Base-by-base conservation (phyloP, 2,888 invertebrate genomes). In the Nemotelus nigrinus region DNA sequence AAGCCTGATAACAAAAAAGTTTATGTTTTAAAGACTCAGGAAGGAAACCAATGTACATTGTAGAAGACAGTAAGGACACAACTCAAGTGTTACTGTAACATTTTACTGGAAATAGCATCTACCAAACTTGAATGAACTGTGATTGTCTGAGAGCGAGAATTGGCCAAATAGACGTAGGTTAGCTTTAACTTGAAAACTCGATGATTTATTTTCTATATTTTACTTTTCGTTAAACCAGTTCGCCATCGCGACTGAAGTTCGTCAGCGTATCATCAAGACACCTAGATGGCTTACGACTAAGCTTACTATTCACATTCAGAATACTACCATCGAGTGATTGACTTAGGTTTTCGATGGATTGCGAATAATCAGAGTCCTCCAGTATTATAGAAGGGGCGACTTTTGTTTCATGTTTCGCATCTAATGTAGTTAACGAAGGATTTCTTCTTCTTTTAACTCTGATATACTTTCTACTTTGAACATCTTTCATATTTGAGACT, bases 171-270 rank as follows among this genome's bases (percentile, higher is more conserved):
- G 25, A 25, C 25, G 25, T 25, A 25, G 25, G 25, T 25, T 25
- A 25, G 25, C 25, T 25, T 25, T 25, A 25, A 25, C 25, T 25
- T 25, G 25, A 25, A 25, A 25, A 25, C 25, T 25, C 25, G 25
- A 25, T 25, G 25, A 25, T 25, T 25, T 25, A 25, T 25, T 25
- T 25, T 25, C 25, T 53, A 53, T 53, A 7, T 53, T 53, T 10
- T 10, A 53, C 7, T 53, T 10, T 53, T 10, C 10, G 50, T 67
- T 79, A 81, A 57, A 81, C 80, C 65, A 80, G 79, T 78, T 81
- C 80, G 60, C 80, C 80, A 10, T 80, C 80, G 41, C 79, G 71
- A 70, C 78, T 80, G 67, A 81, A 81, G 44, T 53, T 70, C 2
- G 70, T 70, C 53, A 70, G 53, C 39, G 50, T 70, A 7, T 65